A percentile compares a stretch with the other conserved stretches of the same genome.
Evolutionary conservation across 1,140 invertebrate genomes (phyloP).

Genomic region (Zaprionus capensis): DNA sequence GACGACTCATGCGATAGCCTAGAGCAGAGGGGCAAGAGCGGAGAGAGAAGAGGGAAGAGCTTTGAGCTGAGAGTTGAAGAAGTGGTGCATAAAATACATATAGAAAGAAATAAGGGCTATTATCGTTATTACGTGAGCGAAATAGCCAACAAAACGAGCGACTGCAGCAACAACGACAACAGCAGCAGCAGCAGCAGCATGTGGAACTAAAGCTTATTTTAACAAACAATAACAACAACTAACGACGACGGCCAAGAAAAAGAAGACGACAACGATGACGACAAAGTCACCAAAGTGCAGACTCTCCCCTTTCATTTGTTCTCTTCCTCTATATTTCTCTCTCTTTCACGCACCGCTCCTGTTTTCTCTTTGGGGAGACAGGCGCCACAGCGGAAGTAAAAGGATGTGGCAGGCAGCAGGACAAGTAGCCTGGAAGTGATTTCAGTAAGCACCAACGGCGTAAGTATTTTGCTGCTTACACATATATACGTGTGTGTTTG

Average conservation of each 20-base stretch:
- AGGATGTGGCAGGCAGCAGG: conserved; percentile 37
- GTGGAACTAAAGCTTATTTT: conserved; percentile 51
- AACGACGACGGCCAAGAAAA: conserved; percentile 24
- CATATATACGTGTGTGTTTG: conserved; percentile 4
- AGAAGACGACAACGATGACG: conserved; percentile 38
- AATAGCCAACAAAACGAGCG: conserved; percentile 51
- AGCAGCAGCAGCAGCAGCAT: conserved; percentile 16
- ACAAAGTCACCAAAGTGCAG: conserved; percentile 68
- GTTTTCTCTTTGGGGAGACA: background rate
- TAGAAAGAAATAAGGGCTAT: conserved; percentile 54
- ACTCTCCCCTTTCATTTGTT: conserved; percentile 21
- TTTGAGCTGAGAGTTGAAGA: conserved; percentile 11
- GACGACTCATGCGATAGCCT: too few relatives aligned
- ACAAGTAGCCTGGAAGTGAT: conserved; percentile 64
- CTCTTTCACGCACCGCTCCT: too few relatives aligned
- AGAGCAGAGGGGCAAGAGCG: too few relatives aligned
- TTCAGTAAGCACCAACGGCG: conserved; percentile 73
- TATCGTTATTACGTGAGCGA: conserved; percentile 60
- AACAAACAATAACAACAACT: conserved; percentile 56
- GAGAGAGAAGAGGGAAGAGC: background rate
- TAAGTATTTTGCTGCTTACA: conserved; percentile 52
- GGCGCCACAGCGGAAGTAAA: conserved; percentile 41
- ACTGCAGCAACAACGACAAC: conserved; percentile 20
- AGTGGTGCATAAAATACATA: conserved; percentile 37
- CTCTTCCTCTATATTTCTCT: background rate